These are phyloP conservation scores for Drosophila silvestris DNA, from an alignment of 2,888 invertebrate species.

Conservation along the genomic window DNA sequence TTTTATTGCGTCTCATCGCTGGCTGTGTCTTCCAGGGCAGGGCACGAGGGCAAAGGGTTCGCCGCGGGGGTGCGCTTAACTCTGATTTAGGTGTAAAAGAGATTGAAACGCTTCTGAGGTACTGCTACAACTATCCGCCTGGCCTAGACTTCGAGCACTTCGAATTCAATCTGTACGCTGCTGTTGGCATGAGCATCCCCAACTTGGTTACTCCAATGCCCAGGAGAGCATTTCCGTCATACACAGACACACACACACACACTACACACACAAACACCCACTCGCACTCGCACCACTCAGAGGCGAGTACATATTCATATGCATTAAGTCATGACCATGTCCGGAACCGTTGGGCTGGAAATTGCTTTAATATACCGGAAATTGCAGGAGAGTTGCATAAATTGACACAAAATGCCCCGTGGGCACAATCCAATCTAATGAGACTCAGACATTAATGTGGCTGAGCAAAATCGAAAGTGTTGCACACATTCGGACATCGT, in stretches of 20 bases:
- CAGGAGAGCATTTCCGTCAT: slow-evolving; percentile 68
- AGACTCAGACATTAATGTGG: slow-evolving; percentile 35
- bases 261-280: slow-evolving; percentile 3
- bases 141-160: slow-evolving; percentile 7
- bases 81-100: slow-evolving; percentile 67
- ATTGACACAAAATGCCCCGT: slow-evolving; percentile 83
- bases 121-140: slow-evolving; percentile 9
- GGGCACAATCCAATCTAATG: slow-evolving; percentile 79
- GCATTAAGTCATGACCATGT: slow-evolving; percentile 66
- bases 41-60: slow-evolving; percentile 60
- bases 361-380: slow-evolving; percentile 81
- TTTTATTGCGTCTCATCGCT: slow-evolving; percentile 71
- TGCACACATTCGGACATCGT: slow-evolving; percentile 12
- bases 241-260: slow-evolving; percentile 34
- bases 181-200: slow-evolving; percentile 21
- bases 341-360: slow-evolving; percentile 64
- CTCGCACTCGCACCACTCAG: slow-evolving; percentile 9
- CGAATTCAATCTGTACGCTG: slow-evolving; percentile 26
- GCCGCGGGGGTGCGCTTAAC: slow-evolving; percentile 53
- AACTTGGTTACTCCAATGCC: slow-evolving; percentile 43
- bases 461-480: slow-evolving; percentile 51
- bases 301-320: slow-evolving; percentile 54
- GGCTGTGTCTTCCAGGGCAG: slow-evolving; percentile 8
- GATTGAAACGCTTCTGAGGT: slow-evolving; percentile 45
- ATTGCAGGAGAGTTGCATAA: slow-evolving; percentile 81